phyloP scores from a whole-genome alignment of 1,140 invertebrate species.

The Ptiloglossa arizonensis region DNA sequence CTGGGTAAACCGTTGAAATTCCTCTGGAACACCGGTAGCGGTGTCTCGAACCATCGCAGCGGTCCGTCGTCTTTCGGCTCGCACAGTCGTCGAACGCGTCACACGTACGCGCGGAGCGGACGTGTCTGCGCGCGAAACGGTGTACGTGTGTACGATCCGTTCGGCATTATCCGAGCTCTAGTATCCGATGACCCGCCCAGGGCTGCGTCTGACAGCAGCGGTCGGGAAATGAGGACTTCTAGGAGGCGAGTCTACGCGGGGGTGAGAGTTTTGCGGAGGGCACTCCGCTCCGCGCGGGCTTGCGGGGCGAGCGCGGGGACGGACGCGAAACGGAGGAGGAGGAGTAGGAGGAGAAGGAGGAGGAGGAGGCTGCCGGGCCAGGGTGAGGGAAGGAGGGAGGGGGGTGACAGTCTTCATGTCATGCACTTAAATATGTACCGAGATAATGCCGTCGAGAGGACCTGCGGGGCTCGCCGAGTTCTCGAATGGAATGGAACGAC shows the following conservation, averaged over 20 bases:
- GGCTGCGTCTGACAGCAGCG: constrained; percentile 79
- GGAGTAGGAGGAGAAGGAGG: too few relatives aligned
- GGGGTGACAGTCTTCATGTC: constrained; percentile 73
- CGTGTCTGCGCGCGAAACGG: constrained; percentile 12
- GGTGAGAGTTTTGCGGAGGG: constrained; percentile 64
- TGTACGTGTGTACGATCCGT: constrained; percentile 66
- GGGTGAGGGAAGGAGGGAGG: constrained; percentile 1
- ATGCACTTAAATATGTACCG: constrained; percentile 81
- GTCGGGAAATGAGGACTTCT: constrained; percentile 78
- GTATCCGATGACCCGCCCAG: constrained; percentile 81
- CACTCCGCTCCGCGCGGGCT: constrained; percentile 41
- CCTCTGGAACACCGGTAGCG: neutral
- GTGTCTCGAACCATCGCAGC: constrained; percentile 18
- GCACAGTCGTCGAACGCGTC: neutral
- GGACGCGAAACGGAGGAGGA: constrained; percentile 22
- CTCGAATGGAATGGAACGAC: constrained; percentile 72
- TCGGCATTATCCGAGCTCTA: constrained; percentile 74
- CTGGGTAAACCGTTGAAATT: too few relatives aligned
- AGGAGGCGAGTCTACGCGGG: constrained; percentile 62
- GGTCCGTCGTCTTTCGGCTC: constrained; percentile 15
- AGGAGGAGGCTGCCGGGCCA: constrained; percentile 33
- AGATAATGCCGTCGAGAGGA: constrained; percentile 79
- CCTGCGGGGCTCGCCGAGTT: constrained; percentile 66
- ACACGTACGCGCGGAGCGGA: neutral
- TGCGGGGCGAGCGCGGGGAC: constrained; percentile 34